phyloP scores from a whole-genome alignment of 1,140 invertebrate genomes.

The Macrosteles quadrilineatus region DNA sequence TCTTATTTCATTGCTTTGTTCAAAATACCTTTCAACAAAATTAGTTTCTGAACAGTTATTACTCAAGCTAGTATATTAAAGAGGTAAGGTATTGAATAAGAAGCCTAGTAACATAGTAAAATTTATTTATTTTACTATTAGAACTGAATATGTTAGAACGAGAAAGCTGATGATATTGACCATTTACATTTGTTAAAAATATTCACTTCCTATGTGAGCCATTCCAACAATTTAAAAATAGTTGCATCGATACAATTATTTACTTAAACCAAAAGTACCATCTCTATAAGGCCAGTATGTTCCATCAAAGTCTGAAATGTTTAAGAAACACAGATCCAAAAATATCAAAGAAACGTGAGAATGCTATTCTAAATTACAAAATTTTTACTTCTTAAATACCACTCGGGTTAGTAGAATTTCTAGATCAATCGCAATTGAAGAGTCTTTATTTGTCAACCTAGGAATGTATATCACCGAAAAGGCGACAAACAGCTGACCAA shows the following conservation, averaged over 20 bases:
- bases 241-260: background rate
- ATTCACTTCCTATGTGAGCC: background rate
- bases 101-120: slow-evolving; percentile 21
- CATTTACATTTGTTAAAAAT: background rate
- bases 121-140: slow-evolving; percentile 21
- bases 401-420: too few relatives aligned
- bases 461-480: too few relatives aligned
- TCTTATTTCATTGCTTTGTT: too few relatives aligned
- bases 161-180: slow-evolving; percentile 5
- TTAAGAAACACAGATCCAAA: background rate
- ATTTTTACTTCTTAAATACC: too few relatives aligned
- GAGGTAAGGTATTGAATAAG: too few relatives aligned
- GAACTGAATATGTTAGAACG: slow-evolving; percentile 8
- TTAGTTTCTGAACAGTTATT: too few relatives aligned
- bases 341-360: background rate
- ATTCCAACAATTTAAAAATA: background rate
- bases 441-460: too few relatives aligned
- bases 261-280: background rate
- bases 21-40: too few relatives aligned
- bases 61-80: too few relatives aligned
- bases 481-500: too few relatives aligned
- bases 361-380: background rate
- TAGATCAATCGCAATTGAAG: too few relatives aligned
- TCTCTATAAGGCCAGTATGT: background rate
- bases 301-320: background rate